Conservation (phyloP, 2,888 invertebrate species). For the Diaperis boleti region DNA sequence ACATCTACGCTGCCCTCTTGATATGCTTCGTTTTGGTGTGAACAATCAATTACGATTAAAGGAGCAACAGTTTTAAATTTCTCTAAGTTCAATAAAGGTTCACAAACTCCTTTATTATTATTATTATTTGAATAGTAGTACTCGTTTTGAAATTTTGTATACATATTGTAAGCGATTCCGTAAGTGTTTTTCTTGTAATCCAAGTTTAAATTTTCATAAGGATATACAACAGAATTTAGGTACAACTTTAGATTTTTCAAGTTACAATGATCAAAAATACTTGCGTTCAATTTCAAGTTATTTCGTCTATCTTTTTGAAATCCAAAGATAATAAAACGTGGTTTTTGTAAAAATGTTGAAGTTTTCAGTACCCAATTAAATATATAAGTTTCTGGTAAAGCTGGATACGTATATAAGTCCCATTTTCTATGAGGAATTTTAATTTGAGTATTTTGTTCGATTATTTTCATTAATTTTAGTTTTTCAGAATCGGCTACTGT, state of each 20-base stretch:
- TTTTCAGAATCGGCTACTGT: conserved; percentile 44
- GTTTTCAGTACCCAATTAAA: conserved; percentile 58
- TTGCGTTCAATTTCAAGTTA: conserved; percentile 45
- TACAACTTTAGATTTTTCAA: conserved; percentile 58
- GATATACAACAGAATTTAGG: conserved; percentile 59
- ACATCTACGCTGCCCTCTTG: conserved; percentile 52
- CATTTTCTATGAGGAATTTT: conserved; percentile 57
- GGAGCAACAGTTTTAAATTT: conserved; percentile 50
- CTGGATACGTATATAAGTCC: conserved; percentile 61
- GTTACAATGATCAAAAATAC: conserved; percentile 52
- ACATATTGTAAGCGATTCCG: conserved; percentile 52
- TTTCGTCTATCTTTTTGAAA: conserved; percentile 60
- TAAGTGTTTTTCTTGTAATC: conserved; percentile 49
- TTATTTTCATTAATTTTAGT: conserved; percentile 40
- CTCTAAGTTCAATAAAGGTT: conserved; percentile 46
- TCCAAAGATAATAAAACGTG: conserved; percentile 58
- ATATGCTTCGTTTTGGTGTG: conserved; percentile 50
- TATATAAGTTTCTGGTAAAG: conserved; percentile 55
- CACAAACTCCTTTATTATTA: no score
- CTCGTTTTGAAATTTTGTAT: conserved; percentile 51
- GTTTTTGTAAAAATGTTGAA: conserved; percentile 59
- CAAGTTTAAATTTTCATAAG: conserved; percentile 57
- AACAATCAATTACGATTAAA: conserved; percentile 52
- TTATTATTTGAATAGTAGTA: no score
- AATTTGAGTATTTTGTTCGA: conserved; percentile 35